Evolutionary conservation across 2,888 invertebrate species (phyloP).

Genomic region (Elegia similella): DNA sequence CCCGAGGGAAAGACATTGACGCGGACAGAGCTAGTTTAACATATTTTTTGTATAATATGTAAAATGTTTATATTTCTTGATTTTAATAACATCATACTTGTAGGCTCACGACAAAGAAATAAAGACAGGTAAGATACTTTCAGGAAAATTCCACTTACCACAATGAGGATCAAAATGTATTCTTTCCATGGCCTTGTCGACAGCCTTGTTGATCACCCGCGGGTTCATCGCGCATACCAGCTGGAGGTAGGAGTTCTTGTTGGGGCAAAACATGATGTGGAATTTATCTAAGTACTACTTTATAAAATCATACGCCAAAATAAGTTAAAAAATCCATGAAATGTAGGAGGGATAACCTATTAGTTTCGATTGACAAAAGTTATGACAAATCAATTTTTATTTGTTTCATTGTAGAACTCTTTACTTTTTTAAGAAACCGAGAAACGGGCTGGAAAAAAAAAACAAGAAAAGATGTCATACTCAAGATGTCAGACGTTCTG

Average conservation of each 20-base stretch:
- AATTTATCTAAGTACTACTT: background rate
- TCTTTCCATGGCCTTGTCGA: conserved; percentile 56
- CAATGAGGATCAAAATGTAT: conserved; percentile 47
- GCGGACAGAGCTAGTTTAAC: too few species aligned
- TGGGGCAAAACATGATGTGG: conserved; percentile 60
- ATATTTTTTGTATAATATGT: too few species aligned
- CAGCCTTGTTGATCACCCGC: conserved; percentile 63
- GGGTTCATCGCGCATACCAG: conserved; percentile 63
- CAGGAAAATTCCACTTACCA: conserved; percentile 37
- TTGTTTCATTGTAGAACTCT: too few species aligned
- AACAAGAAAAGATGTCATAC: background rate
- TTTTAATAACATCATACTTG: too few species aligned
- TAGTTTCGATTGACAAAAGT: too few species aligned
- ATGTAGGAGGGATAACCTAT: too few species aligned
- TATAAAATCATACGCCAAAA: background rate
- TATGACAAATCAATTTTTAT: too few species aligned
- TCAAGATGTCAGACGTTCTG: conserved; percentile 9
- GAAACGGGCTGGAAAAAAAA: conserved; percentile 6
- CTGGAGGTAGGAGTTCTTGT: conserved; percentile 70
- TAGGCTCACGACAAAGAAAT: too few species aligned
- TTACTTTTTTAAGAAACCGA: background rate
- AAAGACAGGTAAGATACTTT: too few species aligned
- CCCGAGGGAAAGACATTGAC: too few species aligned
- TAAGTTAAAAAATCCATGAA: background rate
- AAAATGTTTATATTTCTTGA: too few species aligned